Base-by-base conservation (phyloP, 2,888 invertebrate genomes). In the Theretra japonica region DNA sequence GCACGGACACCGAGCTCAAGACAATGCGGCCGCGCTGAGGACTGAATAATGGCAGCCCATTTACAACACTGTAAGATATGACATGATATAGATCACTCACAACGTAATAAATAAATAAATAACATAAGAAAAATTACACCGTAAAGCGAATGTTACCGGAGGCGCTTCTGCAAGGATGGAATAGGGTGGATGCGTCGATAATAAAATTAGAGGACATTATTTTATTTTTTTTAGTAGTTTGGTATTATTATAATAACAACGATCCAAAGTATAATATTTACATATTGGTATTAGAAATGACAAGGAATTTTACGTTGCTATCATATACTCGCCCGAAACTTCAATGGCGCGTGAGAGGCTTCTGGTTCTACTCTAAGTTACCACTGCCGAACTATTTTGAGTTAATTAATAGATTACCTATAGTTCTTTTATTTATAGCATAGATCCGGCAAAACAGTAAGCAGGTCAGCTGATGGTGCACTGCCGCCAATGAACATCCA, bases 51-150 rank as follows among this genome's bases (percentile, higher is more conserved):
- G 92, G 86, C 87, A 83, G 86, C 82, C 91, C 94, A 93, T 94
- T 94, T 93, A 93, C 94, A 92, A 93, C 92, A 93, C 93, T 93
- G 93, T 93, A 93, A 94, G 94, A 93, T 94, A 94, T 94, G 94
- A 94, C 93, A 90, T 93, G 90, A 92, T 92, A 93, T 94, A 93
- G 93, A 94, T 94, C 94, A 94, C 94, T 94, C 93, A 93, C 90
- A 89, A 80, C 85, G 92, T 92, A 93, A 94, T 94, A 94, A 94
- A 94, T 94, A 94, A 94, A 94, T 94, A 94, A 94, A 94, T 94
- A 94, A 94, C 93, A 88, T 89, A 94, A 93, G 94, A 94, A 94
- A 94, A 94, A 94, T 94, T 94, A 94, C 94, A 90, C 90, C 93
- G 92, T 92, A 94, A 94, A 94, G 90, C 94, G 94, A 94, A 93